Percentiles rank a stretch among this genome's conserved stretches.
phyloP scores from a whole-genome alignment of 1,140 invertebrate genomes.

The Arion vulgaris region DNA sequence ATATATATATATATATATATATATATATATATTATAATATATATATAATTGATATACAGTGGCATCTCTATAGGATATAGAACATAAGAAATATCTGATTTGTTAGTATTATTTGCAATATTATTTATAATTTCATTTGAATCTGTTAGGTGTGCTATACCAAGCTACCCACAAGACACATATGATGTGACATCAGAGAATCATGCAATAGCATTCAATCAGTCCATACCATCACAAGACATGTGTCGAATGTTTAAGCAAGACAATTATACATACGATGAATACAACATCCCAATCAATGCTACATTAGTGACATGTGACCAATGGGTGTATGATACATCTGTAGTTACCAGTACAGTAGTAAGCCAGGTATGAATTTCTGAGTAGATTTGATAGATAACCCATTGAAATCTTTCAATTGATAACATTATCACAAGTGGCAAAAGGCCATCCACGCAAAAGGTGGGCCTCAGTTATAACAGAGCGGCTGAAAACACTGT shows the following conservation, averaged over 20 bases:
- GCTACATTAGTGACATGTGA: slow-evolving; percentile 37
- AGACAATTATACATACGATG: slow-evolving; percentile 14
- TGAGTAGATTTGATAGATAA: background rate
- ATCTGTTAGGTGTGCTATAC: slow-evolving; percentile 53
- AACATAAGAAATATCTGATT: too few species aligned
- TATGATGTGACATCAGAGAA: slow-evolving; percentile 44
- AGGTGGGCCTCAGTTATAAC: too few species aligned
- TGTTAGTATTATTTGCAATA: too few species aligned
- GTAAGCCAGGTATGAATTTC: slow-evolving; percentile 44
- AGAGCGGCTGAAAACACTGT: too few species aligned
- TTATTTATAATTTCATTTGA: background rate
- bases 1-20: too few species aligned
- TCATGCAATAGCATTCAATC: slow-evolving; percentile 44
- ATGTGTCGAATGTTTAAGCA: slow-evolving; percentile 40
- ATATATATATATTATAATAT: too few species aligned
- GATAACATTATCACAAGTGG: too few species aligned
- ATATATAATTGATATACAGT: too few species aligned
- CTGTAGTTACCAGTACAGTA: slow-evolving; percentile 46
- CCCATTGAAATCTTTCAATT: background rate
- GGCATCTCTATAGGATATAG: too few species aligned
- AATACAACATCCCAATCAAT: slow-evolving; percentile 17
- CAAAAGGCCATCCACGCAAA: too few species aligned
- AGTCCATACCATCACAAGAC: slow-evolving; percentile 45
- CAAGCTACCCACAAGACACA: slow-evolving; percentile 54
- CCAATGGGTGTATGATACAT: slow-evolving; percentile 54